Evolutionary conservation across 2,888 invertebrate genomes (phyloP).

Genomic region (Adelognathus sp.): DNA sequence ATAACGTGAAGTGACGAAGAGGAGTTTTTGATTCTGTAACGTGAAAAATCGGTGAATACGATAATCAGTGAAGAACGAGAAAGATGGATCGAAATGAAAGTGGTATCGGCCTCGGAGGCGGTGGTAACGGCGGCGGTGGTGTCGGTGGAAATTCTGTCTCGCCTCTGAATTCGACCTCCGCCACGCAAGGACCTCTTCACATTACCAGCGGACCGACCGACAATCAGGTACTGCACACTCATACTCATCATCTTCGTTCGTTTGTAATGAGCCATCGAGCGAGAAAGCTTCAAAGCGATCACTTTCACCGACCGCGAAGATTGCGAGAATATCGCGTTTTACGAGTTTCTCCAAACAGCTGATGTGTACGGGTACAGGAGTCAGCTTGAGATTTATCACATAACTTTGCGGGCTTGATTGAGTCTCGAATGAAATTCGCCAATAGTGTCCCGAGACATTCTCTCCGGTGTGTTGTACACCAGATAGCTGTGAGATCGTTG

Average conservation of each 20-base stretch:
- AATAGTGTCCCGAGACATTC: background rate
- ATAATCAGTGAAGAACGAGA: conserved; percentile 17
- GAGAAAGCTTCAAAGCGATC: background rate
- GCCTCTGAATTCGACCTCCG: conserved; percentile 69
- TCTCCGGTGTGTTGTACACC: background rate
- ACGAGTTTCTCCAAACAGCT: background rate
- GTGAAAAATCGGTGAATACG: background rate
- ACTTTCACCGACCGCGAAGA: background rate
- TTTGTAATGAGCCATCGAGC: background rate
- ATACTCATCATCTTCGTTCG: background rate
- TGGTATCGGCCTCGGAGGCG: conserved; percentile 64
- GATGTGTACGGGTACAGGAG: too few relatives aligned
- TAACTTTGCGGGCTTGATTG: background rate
- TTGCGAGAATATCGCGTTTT: background rate
- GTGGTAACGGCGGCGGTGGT: conserved; percentile 51
- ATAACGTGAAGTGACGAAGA: background rate
- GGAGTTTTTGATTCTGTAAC: background rate
- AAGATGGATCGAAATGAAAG: conserved; percentile 74
- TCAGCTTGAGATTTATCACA: background rate
- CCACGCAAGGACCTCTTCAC: conserved; percentile 70
- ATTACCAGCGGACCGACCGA: conserved; percentile 71
- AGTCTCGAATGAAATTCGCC: background rate
- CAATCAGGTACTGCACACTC: conserved; percentile 69
- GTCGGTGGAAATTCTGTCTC: conserved; percentile 70
- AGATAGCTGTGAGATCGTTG: background rate